Conservation (phyloP, 2,113 vertebrate genomes). For the Hippocampus comes region DNA sequence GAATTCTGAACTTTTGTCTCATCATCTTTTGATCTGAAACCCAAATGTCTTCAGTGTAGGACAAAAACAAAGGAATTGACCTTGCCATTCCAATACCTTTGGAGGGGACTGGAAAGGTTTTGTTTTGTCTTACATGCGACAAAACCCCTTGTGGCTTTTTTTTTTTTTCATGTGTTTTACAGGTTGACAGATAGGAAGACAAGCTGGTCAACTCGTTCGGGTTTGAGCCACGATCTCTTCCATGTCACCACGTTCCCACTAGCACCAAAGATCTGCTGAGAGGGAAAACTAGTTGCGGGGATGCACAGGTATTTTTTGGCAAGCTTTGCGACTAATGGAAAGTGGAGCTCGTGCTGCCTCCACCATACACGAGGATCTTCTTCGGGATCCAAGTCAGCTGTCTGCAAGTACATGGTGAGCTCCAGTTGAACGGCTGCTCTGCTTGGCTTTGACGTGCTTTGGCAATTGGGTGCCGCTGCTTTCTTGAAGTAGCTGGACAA, state of each 20-base stretch:
- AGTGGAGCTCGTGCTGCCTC: neutral
- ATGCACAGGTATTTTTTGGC: neutral
- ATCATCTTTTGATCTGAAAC: no score
- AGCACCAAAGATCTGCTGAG: neutral
- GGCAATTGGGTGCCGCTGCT: neutral
- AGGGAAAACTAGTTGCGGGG: neutral
- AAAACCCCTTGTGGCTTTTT: neutral
- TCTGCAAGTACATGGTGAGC: neutral
- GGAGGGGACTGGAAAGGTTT: no score
- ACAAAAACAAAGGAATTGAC: no score
- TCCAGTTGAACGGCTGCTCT: neutral
- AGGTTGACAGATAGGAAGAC: neutral
- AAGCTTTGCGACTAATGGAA: neutral
- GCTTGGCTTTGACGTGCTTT: neutral
- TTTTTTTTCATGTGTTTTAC: neutral
- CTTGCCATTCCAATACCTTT: no score
- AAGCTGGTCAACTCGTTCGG: neutral
- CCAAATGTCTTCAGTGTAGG: no score
- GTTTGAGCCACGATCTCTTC: neutral
- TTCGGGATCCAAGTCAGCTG: neutral
- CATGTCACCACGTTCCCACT: neutral
- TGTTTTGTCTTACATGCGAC: no score
- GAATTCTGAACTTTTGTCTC: no score
- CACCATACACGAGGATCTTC: neutral
- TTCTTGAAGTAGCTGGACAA: slow-evolving; percentile 4